Evolutionary conservation across 2,113 vertebrate genomes (phyloP).

Genomic region (Bos javanicus): DNA sequence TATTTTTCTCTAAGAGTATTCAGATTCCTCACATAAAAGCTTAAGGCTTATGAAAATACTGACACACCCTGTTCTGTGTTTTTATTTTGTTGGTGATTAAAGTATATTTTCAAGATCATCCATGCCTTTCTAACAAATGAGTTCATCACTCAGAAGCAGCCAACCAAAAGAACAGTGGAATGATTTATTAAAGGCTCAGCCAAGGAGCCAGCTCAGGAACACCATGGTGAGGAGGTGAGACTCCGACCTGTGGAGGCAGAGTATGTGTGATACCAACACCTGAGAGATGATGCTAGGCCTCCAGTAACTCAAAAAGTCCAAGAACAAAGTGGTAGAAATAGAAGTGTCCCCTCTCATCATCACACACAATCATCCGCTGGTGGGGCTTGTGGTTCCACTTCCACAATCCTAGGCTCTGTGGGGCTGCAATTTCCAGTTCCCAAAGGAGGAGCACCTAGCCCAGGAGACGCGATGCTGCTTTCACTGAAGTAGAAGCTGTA

Average conservation of each 20-base stretch:
- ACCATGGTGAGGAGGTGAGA: not conserved
- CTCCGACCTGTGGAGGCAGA: no score
- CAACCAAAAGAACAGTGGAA: not conserved
- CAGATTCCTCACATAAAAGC: not conserved
- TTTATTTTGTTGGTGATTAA: not conserved
- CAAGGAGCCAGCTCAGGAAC: not conserved
- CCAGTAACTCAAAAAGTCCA: not conserved
- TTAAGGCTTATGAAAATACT: not conserved
- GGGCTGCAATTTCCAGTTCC: not conserved
- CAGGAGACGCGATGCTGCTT: not conserved
- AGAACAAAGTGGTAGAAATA: not conserved
- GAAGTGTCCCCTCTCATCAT: not conserved
- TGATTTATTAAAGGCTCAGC: not conserved
- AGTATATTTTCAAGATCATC: not conserved
- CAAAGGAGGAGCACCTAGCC: not conserved
- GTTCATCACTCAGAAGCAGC: not conserved
- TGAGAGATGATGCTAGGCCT: not conserved
- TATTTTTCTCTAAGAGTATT: not conserved
- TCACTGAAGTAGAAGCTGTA: not conserved
- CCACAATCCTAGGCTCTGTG: not conserved
- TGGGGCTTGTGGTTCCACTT: not conserved
- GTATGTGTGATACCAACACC: not conserved
- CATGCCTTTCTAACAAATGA: not conserved
- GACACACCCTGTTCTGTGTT: not conserved
- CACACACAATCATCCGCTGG: not conserved